Evolutionary conservation across 2,888 invertebrate genomes (phyloP), one percentile per base, ranked within the genome.

Genomic region (Serrognathus titanus): DNA sequence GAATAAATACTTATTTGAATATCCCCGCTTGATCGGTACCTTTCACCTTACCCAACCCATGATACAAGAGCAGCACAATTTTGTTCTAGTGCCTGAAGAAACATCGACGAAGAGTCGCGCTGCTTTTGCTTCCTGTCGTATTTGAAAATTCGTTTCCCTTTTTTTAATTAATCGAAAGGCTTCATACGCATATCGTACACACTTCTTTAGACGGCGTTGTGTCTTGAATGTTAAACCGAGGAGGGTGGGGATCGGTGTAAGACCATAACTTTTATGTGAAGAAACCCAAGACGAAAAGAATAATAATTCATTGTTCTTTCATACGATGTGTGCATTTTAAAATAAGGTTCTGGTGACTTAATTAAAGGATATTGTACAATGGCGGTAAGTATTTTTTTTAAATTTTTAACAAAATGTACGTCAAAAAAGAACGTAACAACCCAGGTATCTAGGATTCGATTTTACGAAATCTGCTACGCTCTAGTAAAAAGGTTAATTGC

Each of bases 11-110:
- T 53, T 35, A 39, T 52, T 48, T 41, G 47, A 47, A 47, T 53
- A 49, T 58, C 58, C 58, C 58, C 58, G 53, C 58, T 58, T 53
- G 58, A 40, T 50, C 50, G 43, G 49, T 58, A 58, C 58, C 58
- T 58, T 58, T 58, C 58, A 58, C 58, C 58, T 58, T 53, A 56
- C 58, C 58, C 58, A 58, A 58, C 58, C 58, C 58, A 58, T 46
- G 45, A 57, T 49, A 43, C 53, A 53, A 57, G 53, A 56, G 31
- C 45, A 48, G 54, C 6, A 55, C 45, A 45, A 38, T 43, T 50
- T 49, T 43, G 49, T 50, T 16, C 3, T 53, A 58, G 58, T 58
- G 51, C 38, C 41, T 41, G 39, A 54, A 53, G 50, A 50, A 53
- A 50, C 53, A 46, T 45, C 53, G 50, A 24, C n/a, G 37, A 49